Evolutionary conservation across 53 echinoderm and acorn worm species (phyloP).

Genomic region (Paracentrotus lividus): DNA sequence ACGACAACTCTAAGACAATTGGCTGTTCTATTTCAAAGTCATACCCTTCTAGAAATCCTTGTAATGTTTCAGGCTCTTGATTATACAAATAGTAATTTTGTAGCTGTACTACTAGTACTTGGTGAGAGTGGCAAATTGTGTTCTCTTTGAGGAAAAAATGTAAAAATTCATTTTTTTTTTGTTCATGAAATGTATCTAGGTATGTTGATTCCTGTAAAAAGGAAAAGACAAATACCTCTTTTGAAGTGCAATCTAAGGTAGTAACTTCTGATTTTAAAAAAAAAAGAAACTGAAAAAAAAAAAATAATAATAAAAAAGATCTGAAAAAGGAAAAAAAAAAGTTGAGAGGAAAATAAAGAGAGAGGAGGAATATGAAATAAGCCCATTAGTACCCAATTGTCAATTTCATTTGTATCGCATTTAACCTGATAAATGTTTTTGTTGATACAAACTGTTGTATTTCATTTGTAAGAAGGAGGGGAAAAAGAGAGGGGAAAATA

Average conservation of each 20-base stretch:
- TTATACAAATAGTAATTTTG: background rate
- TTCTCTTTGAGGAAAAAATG: background rate
- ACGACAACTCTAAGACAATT: background rate
- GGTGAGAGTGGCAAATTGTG: background rate
- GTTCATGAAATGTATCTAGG: background rate
- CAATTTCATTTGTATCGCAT: too few relatives aligned
- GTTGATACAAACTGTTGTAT: too few relatives aligned
- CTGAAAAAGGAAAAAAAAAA: background rate
- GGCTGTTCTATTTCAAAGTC: background rate
- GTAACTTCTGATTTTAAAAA: background rate
- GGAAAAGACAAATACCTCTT: background rate
- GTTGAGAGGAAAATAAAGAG: background rate
- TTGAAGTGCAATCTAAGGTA: conserved; percentile 44
- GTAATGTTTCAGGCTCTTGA: background rate
- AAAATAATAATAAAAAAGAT: background rate
- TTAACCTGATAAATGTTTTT: too few relatives aligned
- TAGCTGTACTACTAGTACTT: background rate
- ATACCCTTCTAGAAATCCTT: background rate
- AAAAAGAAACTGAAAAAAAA: background rate
- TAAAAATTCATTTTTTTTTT: background rate
- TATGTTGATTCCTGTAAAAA: background rate
- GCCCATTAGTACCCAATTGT: background rate
- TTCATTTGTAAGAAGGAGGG: too few relatives aligned
- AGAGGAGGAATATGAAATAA: too few relatives aligned
- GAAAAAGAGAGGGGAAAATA: too few relatives aligned